phyloP scores from a whole-genome alignment of 2,888 invertebrate genomes.

The Euzophera pinguis region DNA sequence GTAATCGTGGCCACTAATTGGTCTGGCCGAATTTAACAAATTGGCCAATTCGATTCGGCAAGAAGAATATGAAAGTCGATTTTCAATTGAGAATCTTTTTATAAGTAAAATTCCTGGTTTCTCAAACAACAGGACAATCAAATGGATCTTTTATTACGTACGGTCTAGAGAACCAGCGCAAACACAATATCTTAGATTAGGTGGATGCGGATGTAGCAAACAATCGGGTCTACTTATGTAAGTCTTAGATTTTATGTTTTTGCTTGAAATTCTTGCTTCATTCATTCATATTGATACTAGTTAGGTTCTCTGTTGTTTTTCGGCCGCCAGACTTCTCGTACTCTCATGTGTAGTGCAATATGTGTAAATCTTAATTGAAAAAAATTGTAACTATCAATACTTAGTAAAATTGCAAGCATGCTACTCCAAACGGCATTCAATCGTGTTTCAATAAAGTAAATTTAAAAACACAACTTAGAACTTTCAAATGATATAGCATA shows the following conservation, averaged over 20 bases:
- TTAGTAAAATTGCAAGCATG: not conserved
- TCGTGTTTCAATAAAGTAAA: not conserved
- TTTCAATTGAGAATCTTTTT: not conserved
- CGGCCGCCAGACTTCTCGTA: too few relatives aligned
- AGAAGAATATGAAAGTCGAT: too few relatives aligned
- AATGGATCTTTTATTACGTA: slow-evolving; percentile 1
- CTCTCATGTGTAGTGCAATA: too few relatives aligned
- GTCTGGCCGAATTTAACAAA: too few relatives aligned
- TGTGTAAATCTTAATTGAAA: too few relatives aligned
- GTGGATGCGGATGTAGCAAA: slow-evolving; percentile 20
- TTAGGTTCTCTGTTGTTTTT: too few relatives aligned
- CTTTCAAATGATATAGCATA: too few relatives aligned
- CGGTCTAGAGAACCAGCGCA: slow-evolving; percentile 20
- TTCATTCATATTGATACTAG: too few relatives aligned
- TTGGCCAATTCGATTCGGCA: too few relatives aligned
- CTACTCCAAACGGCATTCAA: not conserved
- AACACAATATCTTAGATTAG: slow-evolving; percentile 51
- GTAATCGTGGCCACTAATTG: too few relatives aligned
- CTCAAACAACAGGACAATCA: not conserved
- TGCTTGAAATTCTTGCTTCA: not conserved
- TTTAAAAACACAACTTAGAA: not conserved
- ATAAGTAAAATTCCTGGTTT: not conserved
- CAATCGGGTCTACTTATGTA: not conserved
- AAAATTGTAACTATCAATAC: too few relatives aligned
- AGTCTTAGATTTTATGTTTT: not conserved